Percentiles rank a stretch among this genome's conserved stretches.
Conservation (phyloP, 2,888 invertebrate genomes). For the Syrphus vitripennis region DNA sequence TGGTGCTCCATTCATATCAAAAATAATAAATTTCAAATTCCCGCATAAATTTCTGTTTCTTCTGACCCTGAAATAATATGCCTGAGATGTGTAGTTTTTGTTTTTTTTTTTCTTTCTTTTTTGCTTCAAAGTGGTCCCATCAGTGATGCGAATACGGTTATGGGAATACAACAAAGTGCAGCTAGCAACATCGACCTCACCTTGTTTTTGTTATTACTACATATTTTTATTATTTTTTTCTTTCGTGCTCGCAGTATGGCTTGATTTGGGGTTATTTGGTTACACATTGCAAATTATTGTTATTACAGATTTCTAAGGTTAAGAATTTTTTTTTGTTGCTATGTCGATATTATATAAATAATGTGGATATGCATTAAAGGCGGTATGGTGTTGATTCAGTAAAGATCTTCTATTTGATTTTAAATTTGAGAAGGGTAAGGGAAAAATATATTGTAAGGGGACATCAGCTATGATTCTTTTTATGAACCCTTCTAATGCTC, state of each 20-base stretch:
- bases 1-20: constrained; percentile 3
- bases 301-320: constrained; percentile 30
- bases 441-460: not conserved
- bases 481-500: not conserved
- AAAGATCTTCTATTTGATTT: not conserved
- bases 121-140: constrained; percentile 9
- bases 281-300: constrained; percentile 5
- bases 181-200: constrained; percentile 33
- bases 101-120: not conserved
- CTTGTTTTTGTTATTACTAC: constrained; percentile 25
- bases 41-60: constrained; percentile 49
- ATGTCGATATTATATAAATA: not conserved
- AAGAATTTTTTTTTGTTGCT: not conserved
- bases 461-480: not conserved
- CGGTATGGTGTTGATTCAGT: not conserved
- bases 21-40: constrained; percentile 10
- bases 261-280: constrained; percentile 46
- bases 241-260: constrained; percentile 37
- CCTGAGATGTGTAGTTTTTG: not conserved
- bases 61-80: constrained; percentile 57
- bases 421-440: not conserved
- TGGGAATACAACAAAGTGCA: constrained; percentile 62
- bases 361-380: not conserved
- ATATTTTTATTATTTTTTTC: not conserved
- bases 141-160: constrained; percentile 20